These are phyloP conservation scores for Abrostola tripartita DNA, from an alignment of 2,888 invertebrate species.

Conservation along the genomic window DNA sequence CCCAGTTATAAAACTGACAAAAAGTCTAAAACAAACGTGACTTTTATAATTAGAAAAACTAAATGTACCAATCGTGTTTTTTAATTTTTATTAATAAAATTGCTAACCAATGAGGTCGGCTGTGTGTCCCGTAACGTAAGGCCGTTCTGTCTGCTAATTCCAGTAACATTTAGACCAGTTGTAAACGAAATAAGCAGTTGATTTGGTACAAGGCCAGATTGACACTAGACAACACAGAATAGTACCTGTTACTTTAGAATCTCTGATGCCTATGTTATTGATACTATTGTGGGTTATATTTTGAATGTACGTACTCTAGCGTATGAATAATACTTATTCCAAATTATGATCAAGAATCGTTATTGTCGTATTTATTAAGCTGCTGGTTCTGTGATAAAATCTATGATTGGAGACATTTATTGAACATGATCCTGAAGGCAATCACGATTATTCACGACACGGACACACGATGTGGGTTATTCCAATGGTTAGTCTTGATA, in stretches of 20 bases:
- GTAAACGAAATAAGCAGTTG: constrained; percentile 58
- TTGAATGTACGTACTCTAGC: constrained; percentile 6
- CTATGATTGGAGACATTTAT: constrained; percentile 12
- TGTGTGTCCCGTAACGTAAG: constrained; percentile 52
- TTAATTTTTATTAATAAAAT: constrained; percentile 17
- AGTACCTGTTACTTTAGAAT: constrained; percentile 45
- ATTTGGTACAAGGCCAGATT: constrained; percentile 67
- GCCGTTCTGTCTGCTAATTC: constrained; percentile 60
- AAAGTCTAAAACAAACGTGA: constrained; percentile 21
- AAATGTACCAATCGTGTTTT: constrained; percentile 23
- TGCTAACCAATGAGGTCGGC: constrained; percentile 28
- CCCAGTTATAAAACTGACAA: background rate
- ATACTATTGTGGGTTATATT: constrained; percentile 10
- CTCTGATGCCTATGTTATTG: constrained; percentile 12
- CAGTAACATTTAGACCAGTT: constrained; percentile 68
- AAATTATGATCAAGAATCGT: no score
- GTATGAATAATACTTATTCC: no score
- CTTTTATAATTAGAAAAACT: constrained; percentile 12
- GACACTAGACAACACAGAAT: constrained; percentile 51
- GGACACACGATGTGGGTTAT: background rate
- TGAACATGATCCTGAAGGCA: constrained; percentile 4
- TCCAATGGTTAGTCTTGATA: background rate
- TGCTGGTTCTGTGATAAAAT: constrained; percentile 25
- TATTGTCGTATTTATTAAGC: background rate
- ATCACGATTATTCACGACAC: constrained; percentile 8